phyloP scores from a whole-genome alignment of 92 coral and sea anemone species.

The Paramuricea clavata region DNA sequence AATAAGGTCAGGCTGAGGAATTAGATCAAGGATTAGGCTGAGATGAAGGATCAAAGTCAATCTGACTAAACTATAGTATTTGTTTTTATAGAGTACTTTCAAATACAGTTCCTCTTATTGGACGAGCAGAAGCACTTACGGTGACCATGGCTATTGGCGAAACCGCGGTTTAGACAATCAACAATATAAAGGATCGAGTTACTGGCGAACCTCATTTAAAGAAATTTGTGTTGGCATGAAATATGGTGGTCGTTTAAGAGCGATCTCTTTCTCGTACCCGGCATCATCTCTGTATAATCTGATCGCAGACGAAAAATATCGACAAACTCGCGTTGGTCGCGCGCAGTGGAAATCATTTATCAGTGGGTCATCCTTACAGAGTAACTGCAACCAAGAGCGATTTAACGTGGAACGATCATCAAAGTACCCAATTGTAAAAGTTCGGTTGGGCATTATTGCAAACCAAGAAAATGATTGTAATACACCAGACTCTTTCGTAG shows the following conservation, averaged over 20 bases:
- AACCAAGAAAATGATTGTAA: not conserved
- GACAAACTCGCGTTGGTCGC: not conserved
- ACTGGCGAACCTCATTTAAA: not conserved
- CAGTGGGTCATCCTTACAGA: not conserved
- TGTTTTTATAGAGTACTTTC: not conserved
- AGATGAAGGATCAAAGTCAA: not conserved
- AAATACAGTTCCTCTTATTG: slow-evolving; percentile 3
- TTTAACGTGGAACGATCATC: not conserved
- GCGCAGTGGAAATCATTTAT: slow-evolving; percentile 6
- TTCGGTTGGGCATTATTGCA: slow-evolving; percentile 32
- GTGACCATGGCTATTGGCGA: not conserved
- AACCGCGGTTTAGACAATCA: not conserved
- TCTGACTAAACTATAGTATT: too few relatives aligned
- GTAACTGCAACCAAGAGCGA: not conserved
- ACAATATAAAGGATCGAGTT: not conserved
- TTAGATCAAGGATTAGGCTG: too few relatives aligned
- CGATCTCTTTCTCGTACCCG: not conserved
- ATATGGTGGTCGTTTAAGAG: not conserved
- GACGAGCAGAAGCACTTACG: not conserved
- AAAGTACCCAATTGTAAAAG: too few relatives aligned
- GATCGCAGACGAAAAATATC: slow-evolving; percentile 40
- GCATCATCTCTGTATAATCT: slow-evolving; percentile 24
- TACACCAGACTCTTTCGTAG: slow-evolving; percentile 13
- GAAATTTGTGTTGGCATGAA: slow-evolving; percentile 29
- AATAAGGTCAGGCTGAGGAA: too few relatives aligned